Evolutionary conservation across 2,888 invertebrate species (phyloP), one percentile per base, ranked within the genome.

Genomic region (Hydroisotoma schaefferi): DNA sequence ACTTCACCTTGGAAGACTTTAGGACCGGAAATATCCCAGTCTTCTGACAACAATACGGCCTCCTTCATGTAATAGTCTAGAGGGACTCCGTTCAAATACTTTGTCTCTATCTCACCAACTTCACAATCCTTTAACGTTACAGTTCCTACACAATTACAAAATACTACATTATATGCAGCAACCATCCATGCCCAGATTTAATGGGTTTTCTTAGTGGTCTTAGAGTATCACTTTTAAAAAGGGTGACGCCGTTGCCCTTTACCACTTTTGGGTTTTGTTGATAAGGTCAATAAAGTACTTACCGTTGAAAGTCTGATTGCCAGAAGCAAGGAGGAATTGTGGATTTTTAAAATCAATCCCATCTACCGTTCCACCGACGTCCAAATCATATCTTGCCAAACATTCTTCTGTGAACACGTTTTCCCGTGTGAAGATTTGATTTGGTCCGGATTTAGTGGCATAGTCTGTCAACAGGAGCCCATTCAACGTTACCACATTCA

Each of bases 221-320:
- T n/a, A n/a, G n/a, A n/a, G n/a, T n/a, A n/a, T n/a, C n/a, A n/a
- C n/a, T n/a, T n/a, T n/a, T n/a, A n/a, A n/a, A n/a, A n/a, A n/a
- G n/a, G n/a, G n/a, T n/a, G n/a, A n/a, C n/a, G n/a, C n/a, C n/a
- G n/a, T n/a, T n/a, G n/a, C n/a, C n/a, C n/a, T n/a, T n/a, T n/a
- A n/a, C n/a, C n/a, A n/a, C n/a, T n/a, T n/a, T n/a, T n/a, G n/a
- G n/a, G n/a, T n/a, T n/a, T n/a, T n/a, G n/a, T n/a, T n/a, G n/a
- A n/a, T n/a, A 18, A 15, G 10, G 43, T 43, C 10, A 43, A 43
- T n/a, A 20, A 47, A 27, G 3, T 28, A 1, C 1, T 26, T 48
- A 63, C 70, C 63, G 25, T 51, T 23, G 27, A 70, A 70, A 1
- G 61, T 60, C 38, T 70, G 70, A 47, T 67, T 64, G 18, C 59